These are phyloP conservation scores for Cheilosia vulpina DNA, from an alignment of 2,888 invertebrate species.

Conservation along the genomic window DNA sequence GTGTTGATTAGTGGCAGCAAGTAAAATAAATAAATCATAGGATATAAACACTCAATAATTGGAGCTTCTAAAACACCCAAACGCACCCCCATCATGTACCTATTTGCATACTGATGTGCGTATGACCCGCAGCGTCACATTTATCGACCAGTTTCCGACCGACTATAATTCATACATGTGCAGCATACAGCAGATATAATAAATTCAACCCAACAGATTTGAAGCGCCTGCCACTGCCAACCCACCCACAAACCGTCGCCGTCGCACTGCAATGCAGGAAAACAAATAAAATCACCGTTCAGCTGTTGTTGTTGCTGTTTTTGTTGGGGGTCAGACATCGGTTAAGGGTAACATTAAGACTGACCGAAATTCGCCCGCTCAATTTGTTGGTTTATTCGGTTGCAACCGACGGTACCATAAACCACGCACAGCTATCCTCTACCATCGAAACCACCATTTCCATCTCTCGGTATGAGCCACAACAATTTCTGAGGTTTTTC, in stretches of 20 bases:
- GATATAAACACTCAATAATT: slow-evolving; percentile 60
- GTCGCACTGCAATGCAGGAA: slow-evolving; percentile 25
- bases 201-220: slow-evolving; percentile 23
- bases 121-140: slow-evolving; percentile 14
- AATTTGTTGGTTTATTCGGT: slow-evolving; percentile 69
- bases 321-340: slow-evolving; percentile 30
- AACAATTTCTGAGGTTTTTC: slow-evolving; percentile 60
- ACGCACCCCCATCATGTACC: no score
- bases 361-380: slow-evolving; percentile 69
- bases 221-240: neutral
- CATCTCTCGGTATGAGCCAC: slow-evolving; percentile 57
- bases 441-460: slow-evolving; percentile 54
- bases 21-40: slow-evolving; percentile 59
- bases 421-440: slow-evolving; percentile 34
- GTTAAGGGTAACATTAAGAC: slow-evolving; percentile 66
- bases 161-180: slow-evolving; percentile 39
- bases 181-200: slow-evolving; percentile 42
- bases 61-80: slow-evolving; percentile 52
- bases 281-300: slow-evolving; percentile 28
- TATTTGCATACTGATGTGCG: neutral
- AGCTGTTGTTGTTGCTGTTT: slow-evolving; percentile 22
- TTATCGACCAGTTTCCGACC: slow-evolving; percentile 47
- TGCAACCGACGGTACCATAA: slow-evolving; percentile 43
- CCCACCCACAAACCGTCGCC: neutral
- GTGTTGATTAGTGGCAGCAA: slow-evolving; percentile 65